Percentiles rank a stretch among this genome's conserved stretches.
Conservation (phyloP, 1,140 invertebrate genomes). For the Drosophila saltans region DNA sequence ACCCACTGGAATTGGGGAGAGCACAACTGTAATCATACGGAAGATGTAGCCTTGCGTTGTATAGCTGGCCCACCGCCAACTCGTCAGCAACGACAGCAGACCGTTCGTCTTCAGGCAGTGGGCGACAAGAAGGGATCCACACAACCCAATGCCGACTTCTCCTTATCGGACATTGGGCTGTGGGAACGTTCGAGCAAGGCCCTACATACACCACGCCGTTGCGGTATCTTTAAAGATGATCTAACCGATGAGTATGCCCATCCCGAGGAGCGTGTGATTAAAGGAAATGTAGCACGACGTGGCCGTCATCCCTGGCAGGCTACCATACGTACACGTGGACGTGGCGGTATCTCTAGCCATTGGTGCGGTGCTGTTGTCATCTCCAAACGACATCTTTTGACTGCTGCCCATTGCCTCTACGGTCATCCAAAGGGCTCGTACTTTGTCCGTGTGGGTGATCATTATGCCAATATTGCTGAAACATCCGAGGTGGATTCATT, state of each 20-base stretch:
- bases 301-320: slow-evolving; percentile 93
- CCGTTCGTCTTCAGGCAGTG: slow-evolving; percentile 22
- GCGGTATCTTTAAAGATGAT: slow-evolving; percentile 71
- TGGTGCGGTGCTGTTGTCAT: slow-evolving; percentile 92
- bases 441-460: slow-evolving; percentile 89
- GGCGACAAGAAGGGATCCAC: not conserved
- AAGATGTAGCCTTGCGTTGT: slow-evolving; percentile 88
- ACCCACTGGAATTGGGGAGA: slow-evolving; percentile 88
- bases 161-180: slow-evolving; percentile 57
- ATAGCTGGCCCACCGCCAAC: slow-evolving; percentile 52
- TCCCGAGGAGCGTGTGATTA: slow-evolving; percentile 85
- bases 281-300: slow-evolving; percentile 85
- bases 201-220: slow-evolving; percentile 60
- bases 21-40: slow-evolving; percentile 89
- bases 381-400: slow-evolving; percentile 88
- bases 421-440: slow-evolving; percentile 88
- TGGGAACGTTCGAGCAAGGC: slow-evolving; percentile 73
- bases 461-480: slow-evolving; percentile 87
- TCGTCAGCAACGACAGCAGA: slow-evolving; percentile 22
- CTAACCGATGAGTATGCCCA: slow-evolving; percentile 68
- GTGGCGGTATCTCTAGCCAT: slow-evolving; percentile 85
- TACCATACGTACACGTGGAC: slow-evolving; percentile 86
- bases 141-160: not conserved
- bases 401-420: slow-evolving; percentile 91
- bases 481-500: slow-evolving; percentile 87